Evolutionary conservation across 2,888 invertebrate genomes (phyloP).

Genomic region (Cryptops parisi): DNA sequence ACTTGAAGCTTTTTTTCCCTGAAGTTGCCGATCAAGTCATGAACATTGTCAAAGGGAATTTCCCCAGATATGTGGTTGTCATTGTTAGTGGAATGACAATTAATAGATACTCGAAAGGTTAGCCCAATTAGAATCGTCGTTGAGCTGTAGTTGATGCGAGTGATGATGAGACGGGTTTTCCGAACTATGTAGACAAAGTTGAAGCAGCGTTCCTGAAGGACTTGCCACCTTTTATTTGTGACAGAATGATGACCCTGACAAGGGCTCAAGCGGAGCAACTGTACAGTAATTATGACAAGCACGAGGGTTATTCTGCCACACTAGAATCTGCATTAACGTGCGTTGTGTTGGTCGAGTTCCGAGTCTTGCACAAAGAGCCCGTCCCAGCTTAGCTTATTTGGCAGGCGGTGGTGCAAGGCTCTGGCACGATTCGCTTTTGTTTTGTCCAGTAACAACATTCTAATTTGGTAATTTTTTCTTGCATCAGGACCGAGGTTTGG

Average conservation of each 20-base stretch:
- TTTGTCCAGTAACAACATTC: too few relatives aligned
- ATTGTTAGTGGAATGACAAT: neutral
- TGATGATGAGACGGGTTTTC: neutral
- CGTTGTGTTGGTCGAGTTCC: too few relatives aligned
- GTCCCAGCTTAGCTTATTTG: too few relatives aligned
- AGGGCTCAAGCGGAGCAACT: neutral
- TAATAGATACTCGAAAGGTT: neutral
- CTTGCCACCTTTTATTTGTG: neutral
- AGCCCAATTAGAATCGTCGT: neutral
- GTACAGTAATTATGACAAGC: neutral
- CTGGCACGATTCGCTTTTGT: too few relatives aligned
- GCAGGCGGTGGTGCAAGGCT: too few relatives aligned
- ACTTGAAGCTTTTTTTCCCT: constrained; percentile 5
- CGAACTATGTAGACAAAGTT: neutral
- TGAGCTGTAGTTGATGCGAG: neutral
- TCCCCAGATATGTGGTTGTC: neutral
- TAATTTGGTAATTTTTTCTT: too few relatives aligned
- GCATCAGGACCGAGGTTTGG: too few relatives aligned
- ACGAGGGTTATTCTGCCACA: neutral
- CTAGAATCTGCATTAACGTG: neutral
- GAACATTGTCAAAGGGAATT: neutral
- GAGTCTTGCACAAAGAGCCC: too few relatives aligned
- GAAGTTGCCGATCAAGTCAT: neutral
- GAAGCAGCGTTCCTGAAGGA: neutral
- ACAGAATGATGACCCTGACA: neutral